Base-by-base conservation (phyloP, 2,888 invertebrate species). In the Phaedon cochleariae region DNA sequence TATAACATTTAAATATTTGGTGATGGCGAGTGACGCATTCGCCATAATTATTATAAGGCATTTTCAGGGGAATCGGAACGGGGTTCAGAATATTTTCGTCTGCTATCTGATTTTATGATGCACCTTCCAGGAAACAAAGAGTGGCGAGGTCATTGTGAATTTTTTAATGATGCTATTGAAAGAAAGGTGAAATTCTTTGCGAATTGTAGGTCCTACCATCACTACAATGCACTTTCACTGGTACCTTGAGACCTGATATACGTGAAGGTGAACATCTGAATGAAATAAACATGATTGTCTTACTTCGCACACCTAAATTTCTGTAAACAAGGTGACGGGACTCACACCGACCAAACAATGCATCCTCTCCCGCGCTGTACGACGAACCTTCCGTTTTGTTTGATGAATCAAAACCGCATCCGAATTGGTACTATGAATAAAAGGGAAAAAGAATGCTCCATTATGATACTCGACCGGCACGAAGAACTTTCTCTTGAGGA, bases 401-500 rank as follows among this genome's bases (percentile, higher is more conserved):
- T 51, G 41, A 57, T 55, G 57, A 55, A 48, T 45, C 31, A 61
- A 49, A 63, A 55, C 52, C 12, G 51, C 49, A 10, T 48, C 17
- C 31, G 51, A 62, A 55, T 46, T 62, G 49, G 46, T 65, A 60
- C 51, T 68, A 59, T 62, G 60, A 60, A 68, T 68, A 68, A 68
- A 68, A 68, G 68, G 68, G 68, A 68, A 68, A 68, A 65, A 68
- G 65, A 68, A 68, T 65, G 62, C 62, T 65, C 65, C 62, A 68
- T 68, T 68, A 65, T 41, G 12, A 15, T 64, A 62, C 64, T 59
- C 62, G 61, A 52, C 59, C 57, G 59, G 62, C 68, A 62, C 62
- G 64, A 62, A 65, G 46, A 68, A 68, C 68, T 68, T 68, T 68
- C 68, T 68, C 68, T 68, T 29, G 54, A 65, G 68, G 65, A 68